Percentiles rank a stretch among this genome's conserved stretches.
Conservation (phyloP, 2,888 invertebrate genomes). For the Aspidiotus rigidus region DNA sequence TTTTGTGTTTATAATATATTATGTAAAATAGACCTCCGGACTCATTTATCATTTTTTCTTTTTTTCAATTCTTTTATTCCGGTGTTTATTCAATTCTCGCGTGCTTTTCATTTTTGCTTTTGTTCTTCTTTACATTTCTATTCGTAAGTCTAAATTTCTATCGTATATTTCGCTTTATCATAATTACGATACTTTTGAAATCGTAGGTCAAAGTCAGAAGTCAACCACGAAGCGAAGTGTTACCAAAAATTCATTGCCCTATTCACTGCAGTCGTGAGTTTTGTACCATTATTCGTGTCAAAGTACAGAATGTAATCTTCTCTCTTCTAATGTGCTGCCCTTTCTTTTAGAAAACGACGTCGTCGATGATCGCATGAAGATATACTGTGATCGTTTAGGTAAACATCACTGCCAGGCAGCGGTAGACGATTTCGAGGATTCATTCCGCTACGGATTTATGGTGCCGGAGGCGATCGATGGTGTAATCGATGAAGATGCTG, state of each 20-base stretch:
- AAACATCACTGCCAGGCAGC: conserved; percentile 64
- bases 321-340: neutral
- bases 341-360: conserved; percentile 34
- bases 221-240: conserved; percentile 45
- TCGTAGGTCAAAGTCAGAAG: conserved; percentile 42
- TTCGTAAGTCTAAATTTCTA: neutral
- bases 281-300: neutral
- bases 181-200: neutral
- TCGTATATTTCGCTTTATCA: neutral
- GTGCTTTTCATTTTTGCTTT: too few relatives aligned
- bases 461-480: conserved; percentile 6
- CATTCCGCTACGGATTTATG: neutral
- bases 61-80: too few relatives aligned
- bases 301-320: neutral
- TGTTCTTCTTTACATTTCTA: neutral
- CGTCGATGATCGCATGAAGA: conserved; percentile 62
- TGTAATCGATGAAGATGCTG: conserved; percentile 7
- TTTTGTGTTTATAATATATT: too few relatives aligned
- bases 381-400: conserved; percentile 61
- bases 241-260: conserved; percentile 39
- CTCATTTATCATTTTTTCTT: too few relatives aligned
- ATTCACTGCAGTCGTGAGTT: conserved; percentile 39
- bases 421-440: conserved; percentile 53
- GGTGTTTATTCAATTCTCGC: too few relatives aligned
- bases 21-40: too few relatives aligned